These are phyloP conservation scores for Enteromius argenteus DNA, from an alignment of 2,797 vertebrate species.

Conservation along the genomic window DNA sequence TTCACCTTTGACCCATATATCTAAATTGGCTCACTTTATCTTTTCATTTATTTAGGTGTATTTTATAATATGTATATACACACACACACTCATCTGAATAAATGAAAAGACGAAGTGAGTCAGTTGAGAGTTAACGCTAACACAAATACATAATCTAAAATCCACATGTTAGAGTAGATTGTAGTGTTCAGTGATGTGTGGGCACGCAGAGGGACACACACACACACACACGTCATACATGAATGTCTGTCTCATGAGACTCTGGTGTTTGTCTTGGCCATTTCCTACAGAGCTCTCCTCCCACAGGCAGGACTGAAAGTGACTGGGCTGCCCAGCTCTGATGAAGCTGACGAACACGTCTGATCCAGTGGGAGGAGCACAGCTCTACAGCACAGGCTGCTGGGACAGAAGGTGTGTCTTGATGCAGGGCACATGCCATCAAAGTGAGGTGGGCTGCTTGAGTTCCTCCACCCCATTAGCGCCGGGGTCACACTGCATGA, in stretches of 20 bases:
- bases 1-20: too few species aligned
- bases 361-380: background rate
- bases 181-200: background rate
- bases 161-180: background rate
- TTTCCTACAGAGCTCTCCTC: constrained; percentile 43
- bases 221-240: constrained; percentile 39
- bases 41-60: too few species aligned
- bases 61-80: too few species aligned
- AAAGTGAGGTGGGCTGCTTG: background rate
- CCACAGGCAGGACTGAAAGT: background rate
- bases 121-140: too few species aligned
- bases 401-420: background rate
- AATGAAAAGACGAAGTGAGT: too few species aligned
- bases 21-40: too few species aligned
- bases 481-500: background rate
- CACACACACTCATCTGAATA: too few species aligned
- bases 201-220: background rate
- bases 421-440: background rate
- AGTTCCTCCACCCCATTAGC: background rate
- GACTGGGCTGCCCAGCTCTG: background rate
- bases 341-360: background rate
- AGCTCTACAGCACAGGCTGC: background rate
- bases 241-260: constrained; percentile 11
- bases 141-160: too few species aligned
- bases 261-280: background rate